phyloP scores from a whole-genome alignment of 2,113 vertebrate genomes.

The Athene cunicularia region DNA sequence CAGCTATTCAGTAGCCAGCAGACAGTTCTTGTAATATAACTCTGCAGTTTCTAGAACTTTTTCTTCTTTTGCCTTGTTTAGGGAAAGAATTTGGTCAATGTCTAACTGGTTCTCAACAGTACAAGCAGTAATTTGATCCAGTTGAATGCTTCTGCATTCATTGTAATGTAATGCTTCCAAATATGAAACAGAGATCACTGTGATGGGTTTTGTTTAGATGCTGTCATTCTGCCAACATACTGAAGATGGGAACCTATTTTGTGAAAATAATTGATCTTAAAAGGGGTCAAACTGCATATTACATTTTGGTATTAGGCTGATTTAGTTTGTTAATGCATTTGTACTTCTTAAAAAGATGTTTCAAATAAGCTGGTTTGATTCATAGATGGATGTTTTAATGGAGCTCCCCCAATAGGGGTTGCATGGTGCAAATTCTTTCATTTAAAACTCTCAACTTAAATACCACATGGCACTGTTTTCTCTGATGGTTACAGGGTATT shows the following conservation, averaged over 20 bases:
- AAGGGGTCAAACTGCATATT: constrained; percentile 34
- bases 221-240: constrained; percentile 6
- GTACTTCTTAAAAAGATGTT: neutral
- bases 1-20: neutral
- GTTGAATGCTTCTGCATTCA: neutral
- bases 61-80: neutral
- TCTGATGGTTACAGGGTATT: neutral
- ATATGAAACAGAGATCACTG: neutral
- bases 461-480: neutral
- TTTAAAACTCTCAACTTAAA: neutral
- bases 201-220: constrained; percentile 18
- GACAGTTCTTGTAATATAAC: neutral
- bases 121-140: constrained; percentile 20
- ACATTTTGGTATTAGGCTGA: constrained; percentile 19
- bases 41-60: neutral
- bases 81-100: neutral
- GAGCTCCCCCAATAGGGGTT: neutral
- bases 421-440: neutral
- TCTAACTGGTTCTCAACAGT: neutral
- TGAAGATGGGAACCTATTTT: constrained; percentile 43
- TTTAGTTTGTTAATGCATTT: constrained; percentile 38
- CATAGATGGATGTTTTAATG: neutral
- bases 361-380: constrained; percentile 11
- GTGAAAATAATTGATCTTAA: constrained; percentile 32
- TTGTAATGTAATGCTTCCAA: constrained; percentile 30